Conservation (phyloP, 2,113 vertebrate species). For the Psilopsiagon aurifrons region DNA sequence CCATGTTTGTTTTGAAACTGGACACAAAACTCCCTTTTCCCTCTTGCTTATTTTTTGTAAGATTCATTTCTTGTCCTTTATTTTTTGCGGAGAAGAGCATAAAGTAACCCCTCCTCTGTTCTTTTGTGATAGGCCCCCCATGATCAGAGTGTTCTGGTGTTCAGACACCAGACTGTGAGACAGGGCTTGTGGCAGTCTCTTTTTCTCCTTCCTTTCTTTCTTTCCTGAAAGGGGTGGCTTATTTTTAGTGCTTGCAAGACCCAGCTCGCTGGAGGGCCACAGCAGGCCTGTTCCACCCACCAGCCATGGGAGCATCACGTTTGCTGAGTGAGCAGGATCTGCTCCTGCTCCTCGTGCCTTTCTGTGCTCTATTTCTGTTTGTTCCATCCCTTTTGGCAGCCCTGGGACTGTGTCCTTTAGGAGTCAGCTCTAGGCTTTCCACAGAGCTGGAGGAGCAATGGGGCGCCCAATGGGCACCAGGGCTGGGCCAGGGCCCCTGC, state of each 20-base stretch:
- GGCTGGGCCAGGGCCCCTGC: background rate
- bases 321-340: background rate
- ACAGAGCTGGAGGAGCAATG: background rate
- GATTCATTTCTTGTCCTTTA: background rate
- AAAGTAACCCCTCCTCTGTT: background rate
- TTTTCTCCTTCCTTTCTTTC: background rate
- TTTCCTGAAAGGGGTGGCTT: background rate
- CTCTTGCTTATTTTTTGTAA: background rate
- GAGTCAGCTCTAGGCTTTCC: background rate
- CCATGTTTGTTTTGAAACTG: background rate
- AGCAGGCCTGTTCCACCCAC: background rate
- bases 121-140: background rate
- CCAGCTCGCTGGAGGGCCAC: background rate
- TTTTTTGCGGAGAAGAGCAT: background rate
- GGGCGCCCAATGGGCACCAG: background rate
- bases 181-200: background rate
- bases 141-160: background rate
- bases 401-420: fast-evolving
- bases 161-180: background rate
- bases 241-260: background rate
- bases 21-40: background rate
- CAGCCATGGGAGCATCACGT: background rate
- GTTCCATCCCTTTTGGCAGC: background rate
- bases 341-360: background rate
- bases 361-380: background rate